A percentile compares a stretch with the other conserved stretches of the same genome.
Conservation (phyloP, 2,113 vertebrate species). For the Leucoraja erinaceus region DNA sequence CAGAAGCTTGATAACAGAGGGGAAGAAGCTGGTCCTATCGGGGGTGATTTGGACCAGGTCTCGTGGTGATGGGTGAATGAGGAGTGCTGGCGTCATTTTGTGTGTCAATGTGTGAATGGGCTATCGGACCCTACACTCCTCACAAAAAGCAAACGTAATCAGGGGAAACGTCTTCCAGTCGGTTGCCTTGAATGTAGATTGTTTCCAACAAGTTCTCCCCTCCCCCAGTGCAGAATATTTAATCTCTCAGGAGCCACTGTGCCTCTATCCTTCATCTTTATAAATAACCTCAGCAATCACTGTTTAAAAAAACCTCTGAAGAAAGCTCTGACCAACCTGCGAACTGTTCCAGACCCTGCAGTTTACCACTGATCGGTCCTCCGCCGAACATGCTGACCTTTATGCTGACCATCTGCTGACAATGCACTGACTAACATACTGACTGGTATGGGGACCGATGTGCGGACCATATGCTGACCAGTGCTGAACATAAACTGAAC, state of each 20-base stretch:
- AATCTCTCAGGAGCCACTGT: background rate
- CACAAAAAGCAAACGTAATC: background rate
- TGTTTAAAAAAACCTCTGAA: background rate
- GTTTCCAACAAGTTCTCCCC: background rate
- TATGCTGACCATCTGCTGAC: too few species aligned
- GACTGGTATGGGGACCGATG: too few species aligned
- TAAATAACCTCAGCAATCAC: conserved; percentile 8
- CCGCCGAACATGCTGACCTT: too few species aligned
- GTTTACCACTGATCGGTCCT: background rate
- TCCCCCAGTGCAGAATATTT: background rate
- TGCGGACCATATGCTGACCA: too few species aligned
- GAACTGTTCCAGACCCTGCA: background rate
- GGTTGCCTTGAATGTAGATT: background rate
- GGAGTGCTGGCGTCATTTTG: background rate
- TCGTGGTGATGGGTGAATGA: too few species aligned
- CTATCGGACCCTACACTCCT: background rate
- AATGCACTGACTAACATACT: too few species aligned
- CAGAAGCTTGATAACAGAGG: too few species aligned
- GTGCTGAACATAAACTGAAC: too few species aligned
- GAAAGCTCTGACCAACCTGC: background rate
- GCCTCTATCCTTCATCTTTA: background rate
- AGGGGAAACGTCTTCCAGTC: background rate
- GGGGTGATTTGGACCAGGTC: too few species aligned
- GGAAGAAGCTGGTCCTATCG: too few species aligned
- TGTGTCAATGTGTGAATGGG: background rate